Conservation (phyloP, 2,113 vertebrate species). For the Semnornis frantzii region DNA sequence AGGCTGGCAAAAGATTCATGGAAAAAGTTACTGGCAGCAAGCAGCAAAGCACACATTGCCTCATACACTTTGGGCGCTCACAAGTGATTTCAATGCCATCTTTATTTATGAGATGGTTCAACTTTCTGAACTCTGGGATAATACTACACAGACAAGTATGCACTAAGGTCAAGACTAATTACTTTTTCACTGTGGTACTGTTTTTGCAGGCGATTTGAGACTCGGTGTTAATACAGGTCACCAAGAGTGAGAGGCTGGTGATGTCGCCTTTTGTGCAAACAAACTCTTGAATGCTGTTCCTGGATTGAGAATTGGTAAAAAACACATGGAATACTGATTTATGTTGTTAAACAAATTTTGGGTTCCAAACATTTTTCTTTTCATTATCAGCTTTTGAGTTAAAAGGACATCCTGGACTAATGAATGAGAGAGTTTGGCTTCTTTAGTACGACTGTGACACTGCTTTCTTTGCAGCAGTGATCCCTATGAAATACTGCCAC, state of each 20-base stretch:
- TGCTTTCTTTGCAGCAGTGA: background rate
- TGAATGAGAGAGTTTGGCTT: background rate
- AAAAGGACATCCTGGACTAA: background rate
- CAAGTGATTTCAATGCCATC: background rate
- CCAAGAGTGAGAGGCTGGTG: background rate
- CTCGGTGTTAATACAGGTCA: background rate
- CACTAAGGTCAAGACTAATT: background rate
- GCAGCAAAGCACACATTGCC: fast-evolving
- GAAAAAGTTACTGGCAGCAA: background rate
- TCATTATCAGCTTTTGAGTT: background rate
- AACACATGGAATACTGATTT: background rate
- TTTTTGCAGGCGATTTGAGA: slow-evolving; percentile 18
- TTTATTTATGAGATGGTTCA: slow-evolving; percentile 22
- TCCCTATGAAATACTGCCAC: background rate
- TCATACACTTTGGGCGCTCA: background rate
- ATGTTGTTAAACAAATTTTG: background rate
- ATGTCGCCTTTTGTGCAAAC: background rate
- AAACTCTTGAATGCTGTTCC: slow-evolving; percentile 6
- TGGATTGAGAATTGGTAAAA: background rate
- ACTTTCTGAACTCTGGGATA: background rate
- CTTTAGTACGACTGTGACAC: background rate
- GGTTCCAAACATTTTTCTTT: background rate
- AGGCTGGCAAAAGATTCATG: background rate
- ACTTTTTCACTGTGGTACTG: background rate
- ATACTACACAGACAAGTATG: background rate